Evolutionary conservation across 2,797 vertebrate species (phyloP), one percentile per base, ranked within the genome.

Genomic region (Perodicticus potto): DNA sequence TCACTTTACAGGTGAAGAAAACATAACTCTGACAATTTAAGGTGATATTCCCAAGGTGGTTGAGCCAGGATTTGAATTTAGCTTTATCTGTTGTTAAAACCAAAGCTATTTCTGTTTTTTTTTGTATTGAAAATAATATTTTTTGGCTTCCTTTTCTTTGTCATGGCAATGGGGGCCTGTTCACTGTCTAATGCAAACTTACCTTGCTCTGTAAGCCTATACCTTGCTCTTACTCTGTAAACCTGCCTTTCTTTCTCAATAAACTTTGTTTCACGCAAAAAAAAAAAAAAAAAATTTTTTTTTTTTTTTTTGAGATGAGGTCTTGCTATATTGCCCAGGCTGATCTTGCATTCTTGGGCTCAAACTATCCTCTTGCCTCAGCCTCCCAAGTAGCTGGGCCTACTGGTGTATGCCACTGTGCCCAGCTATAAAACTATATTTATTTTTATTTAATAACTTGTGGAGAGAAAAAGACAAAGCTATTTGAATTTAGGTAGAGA

Each of bases 1-100:
- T 97, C 17, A 81, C 73, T 94, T 94, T 96, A 61, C 49, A 57
- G 13, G 73, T 67, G 65, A 49, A 70, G n/a, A 93, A 93, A 84
- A 40, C 83, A 22, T 90, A 84, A 76, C 34, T 94, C 59, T 86
- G 57, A 95, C 82, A 95, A 77, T 73, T 83, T 96, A 93, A 96
- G 25, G 19, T 96, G 87, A 63, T 94, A 93, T 91, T 86, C 57
- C 43, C 17, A 97, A 76, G 40, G 63, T 91, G 43, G 19, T 77
- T 76, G 88, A 92, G 57, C 45, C 23, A 77, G 61, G 34, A 91
- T 93, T 97, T 98, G 86, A 95, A 92, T 69, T 93, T 85, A 95
- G 37, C 17, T 96, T 92, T 93, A 63, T 95, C 49, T 93, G 84
- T 87, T 73, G 23, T 53, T 43, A 86, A 88, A 65, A 67, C 55